Evolutionary conservation across 2,797 vertebrate species (phyloP).

Genomic region (Falco naumanni): DNA sequence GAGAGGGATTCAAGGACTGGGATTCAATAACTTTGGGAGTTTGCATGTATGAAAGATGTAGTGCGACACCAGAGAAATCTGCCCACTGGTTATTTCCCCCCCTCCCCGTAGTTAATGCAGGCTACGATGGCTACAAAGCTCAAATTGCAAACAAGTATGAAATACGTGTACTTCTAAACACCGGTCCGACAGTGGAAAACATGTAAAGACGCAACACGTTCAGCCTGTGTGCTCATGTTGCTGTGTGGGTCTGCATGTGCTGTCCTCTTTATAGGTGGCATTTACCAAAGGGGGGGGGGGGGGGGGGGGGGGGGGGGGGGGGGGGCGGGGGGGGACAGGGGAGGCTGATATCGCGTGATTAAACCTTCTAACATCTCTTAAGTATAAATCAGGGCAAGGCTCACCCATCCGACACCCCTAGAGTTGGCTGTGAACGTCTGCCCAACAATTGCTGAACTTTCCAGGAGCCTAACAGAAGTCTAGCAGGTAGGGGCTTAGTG

Average conservation of each 20-base stretch:
- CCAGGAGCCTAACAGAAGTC: background rate
- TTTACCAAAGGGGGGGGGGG: background rate
- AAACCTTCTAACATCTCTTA: conserved; percentile 48
- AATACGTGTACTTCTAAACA: background rate
- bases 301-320: background rate
- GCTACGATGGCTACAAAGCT: background rate
- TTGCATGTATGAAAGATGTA: background rate
- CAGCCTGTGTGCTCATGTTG: background rate
- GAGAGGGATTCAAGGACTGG: background rate
- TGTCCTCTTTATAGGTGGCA: conserved; percentile 41
- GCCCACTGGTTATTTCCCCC: background rate
- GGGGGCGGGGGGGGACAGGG: background rate
- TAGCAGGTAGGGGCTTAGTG: conserved; percentile 42
- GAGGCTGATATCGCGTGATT: conserved; percentile 28
- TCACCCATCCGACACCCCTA: background rate
- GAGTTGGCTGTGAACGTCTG: conserved; percentile 40
- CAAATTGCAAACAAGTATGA: background rate
- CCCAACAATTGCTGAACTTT: conserved; percentile 64
- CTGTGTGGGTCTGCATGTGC: conserved; percentile 10
- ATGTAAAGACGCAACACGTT: background rate
- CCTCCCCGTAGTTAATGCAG: background rate
- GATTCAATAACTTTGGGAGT: conserved; percentile 39
- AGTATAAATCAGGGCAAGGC: conserved; percentile 40
- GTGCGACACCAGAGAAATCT: background rate
- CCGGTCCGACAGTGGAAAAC: background rate